Evolutionary conservation across 2,797 vertebrate genomes (phyloP), one percentile per base, ranked within the genome.

Genomic region (Yasuhikotakia modesta): DNA sequence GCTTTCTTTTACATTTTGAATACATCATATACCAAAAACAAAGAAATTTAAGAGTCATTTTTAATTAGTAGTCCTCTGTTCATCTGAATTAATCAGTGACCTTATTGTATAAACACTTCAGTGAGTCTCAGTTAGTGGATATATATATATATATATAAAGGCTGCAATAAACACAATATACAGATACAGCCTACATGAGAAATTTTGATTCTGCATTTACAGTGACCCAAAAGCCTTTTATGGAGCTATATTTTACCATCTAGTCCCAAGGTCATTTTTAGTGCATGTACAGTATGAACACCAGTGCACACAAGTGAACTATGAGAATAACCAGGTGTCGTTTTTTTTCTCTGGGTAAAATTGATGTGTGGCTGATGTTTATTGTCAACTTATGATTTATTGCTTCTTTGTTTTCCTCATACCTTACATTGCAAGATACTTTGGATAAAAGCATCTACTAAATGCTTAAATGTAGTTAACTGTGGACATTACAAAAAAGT

Each of bases 11-110:
- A 21, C 21, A 35, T 48, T 21, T 63, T 32, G 13, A 52, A 58
- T 53, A 61, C 43, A 64, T 75, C 70, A 17, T 13, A 50, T 16
- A 39, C 39, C 39, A 35, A 50, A 17, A 72, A 24, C 64, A 30
- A 81, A 66, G 1, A 76, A 24, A 66, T 52, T 67, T 35, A 79
- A 83, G 72, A 79, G 71, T 76, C 68, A 65, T 68, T 43, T 19
- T 65, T 53, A 27, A 55, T 73, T 60, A 64, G 55, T 58, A 52
- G 45, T 60, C 66, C 71, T 7, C 48, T 24, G 1, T 30, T 50
- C 57, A 53, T 64, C 58, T 83, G 17, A 78, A 80, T 73, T 69
- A 78, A 82, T 70, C 2, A 80, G n/a, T 80, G 52, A 73, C n/a
- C 57, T 72, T 72, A 69, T 14, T 79, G 70, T 48, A 63, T 64